phyloP scores from a whole-genome alignment of 2,888 invertebrate species.

The Arrhopalites spinosus region DNA sequence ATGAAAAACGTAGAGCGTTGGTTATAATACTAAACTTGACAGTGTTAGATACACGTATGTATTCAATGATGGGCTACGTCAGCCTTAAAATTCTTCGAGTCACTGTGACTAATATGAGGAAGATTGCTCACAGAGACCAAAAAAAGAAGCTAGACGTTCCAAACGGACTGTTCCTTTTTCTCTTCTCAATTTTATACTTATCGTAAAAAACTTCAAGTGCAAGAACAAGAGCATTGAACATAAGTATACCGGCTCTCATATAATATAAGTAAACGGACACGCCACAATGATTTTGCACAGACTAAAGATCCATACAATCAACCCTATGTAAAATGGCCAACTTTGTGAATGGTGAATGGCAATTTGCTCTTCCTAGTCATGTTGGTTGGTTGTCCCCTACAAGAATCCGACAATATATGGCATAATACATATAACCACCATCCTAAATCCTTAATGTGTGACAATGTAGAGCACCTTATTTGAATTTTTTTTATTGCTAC shows the following conservation, averaged over 20 bases:
- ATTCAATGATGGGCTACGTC: neutral
- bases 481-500: too few relatives aligned
- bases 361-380: too few relatives aligned
- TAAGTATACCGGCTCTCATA: neutral
- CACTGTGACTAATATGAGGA: slow-evolving; percentile 24
- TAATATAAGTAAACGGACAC: slow-evolving; percentile 18
- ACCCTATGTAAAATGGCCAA: too few relatives aligned
- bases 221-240: neutral
- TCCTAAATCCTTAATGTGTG: too few relatives aligned
- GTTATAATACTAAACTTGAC: too few relatives aligned
- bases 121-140: neutral
- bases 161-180: too few relatives aligned
- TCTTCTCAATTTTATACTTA: neutral
- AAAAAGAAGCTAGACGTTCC: too few relatives aligned
- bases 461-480: too few relatives aligned
- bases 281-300: slow-evolving; percentile 27
- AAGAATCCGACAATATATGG: neutral
- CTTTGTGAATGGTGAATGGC: too few relatives aligned
- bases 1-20: too few relatives aligned
- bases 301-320: neutral
- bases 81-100: slow-evolving; percentile 12
- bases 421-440: too few relatives aligned
- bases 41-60: too few relatives aligned
- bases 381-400: neutral
- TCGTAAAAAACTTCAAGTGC: slow-evolving; percentile 12